Conservation (phyloP, 2,888 invertebrate species). For the Aphodius granarius region DNA sequence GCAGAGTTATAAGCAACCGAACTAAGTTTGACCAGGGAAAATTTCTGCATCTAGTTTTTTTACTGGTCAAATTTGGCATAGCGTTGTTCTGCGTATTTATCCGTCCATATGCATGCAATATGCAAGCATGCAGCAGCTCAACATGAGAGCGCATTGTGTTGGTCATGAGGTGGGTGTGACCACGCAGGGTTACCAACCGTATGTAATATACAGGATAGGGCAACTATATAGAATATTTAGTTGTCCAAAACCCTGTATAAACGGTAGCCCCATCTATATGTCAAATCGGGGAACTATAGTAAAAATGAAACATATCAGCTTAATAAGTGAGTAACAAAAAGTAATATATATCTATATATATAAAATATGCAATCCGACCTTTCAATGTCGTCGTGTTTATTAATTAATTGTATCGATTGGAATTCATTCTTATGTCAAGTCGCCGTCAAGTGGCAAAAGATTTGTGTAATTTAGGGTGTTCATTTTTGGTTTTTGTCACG, state of each 20-base stretch:
- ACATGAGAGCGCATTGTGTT: constrained; percentile 48
- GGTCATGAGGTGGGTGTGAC: constrained; percentile 51
- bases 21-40: not conserved
- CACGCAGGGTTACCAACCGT: constrained; percentile 49
- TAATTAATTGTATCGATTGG: constrained; percentile 6
- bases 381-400: constrained; percentile 54
- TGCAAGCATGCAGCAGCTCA: constrained; percentile 50
- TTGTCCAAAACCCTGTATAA: too few species aligned
- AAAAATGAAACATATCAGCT: constrained; percentile 65
- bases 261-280: constrained; percentile 29
- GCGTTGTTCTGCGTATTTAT: constrained; percentile 52
- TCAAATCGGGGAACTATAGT: constrained; percentile 65
- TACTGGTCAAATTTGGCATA: constrained; percentile 28
- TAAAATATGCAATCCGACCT: constrained; percentile 55
- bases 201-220: too few species aligned
- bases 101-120: constrained; percentile 53
- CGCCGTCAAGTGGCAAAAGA: not conserved
- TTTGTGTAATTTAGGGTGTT: not conserved
- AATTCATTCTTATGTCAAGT: constrained; percentile 9
- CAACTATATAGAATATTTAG: too few species aligned
- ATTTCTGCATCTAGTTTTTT: not conserved
- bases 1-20: not conserved
- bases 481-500: not conserved
- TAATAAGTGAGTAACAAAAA: constrained; percentile 47
- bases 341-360: too few species aligned